Base-by-base conservation (phyloP, 1,140 invertebrate species). In the Nephila pilipes region DNA sequence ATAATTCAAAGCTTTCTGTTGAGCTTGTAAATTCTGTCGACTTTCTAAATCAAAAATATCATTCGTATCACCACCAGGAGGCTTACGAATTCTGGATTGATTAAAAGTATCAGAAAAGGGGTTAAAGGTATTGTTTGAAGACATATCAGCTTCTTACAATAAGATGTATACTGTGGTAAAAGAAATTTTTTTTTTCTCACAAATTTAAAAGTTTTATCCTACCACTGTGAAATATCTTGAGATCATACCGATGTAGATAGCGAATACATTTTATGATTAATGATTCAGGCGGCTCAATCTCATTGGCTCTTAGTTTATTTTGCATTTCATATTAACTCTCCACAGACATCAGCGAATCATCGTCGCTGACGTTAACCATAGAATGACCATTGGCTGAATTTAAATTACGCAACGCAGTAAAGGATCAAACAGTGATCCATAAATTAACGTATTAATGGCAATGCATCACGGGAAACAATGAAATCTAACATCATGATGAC, bases 41-140 rank as follows among this genome's bases (percentile, higher is more conserved):
- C 16, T 22, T 87, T 63, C 85, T 22, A 87, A 87, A 22, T 54
- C 25, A 36, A 85, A 85, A 57, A 57, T 85, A 58, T 85, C 83
- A 58, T 32, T 85, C 2, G 29, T 32, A 32, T 36, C 57, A 1
- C 57, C 85, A 22, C 29, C 57, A 18, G 57, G 57, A 22, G 57
- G 85, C 36, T 63, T 87, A 5, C 29, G n/a, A 36, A 87, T 25
- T 87, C 57, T 87, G n/a, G 46, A 32, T 12, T 54, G 16, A 55
- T 83, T 46, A 14, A n/a, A 5, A 25, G 25, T 32, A 18, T 32
- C 46, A 20, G 14, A 22, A 83, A 1, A 83, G 2, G 16, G 25
- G 4, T 32, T 29, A 5, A 10, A 25, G 25, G 12, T n/a, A 65
- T 65, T 12, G 10, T 25, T n/a, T 1, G 60, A 63, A n/a, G 60